These are phyloP conservation scores for Sinocyclocheilus maitianheensis DNA, from an alignment of 2,113 vertebrate species.

Conservation along the genomic window DNA sequence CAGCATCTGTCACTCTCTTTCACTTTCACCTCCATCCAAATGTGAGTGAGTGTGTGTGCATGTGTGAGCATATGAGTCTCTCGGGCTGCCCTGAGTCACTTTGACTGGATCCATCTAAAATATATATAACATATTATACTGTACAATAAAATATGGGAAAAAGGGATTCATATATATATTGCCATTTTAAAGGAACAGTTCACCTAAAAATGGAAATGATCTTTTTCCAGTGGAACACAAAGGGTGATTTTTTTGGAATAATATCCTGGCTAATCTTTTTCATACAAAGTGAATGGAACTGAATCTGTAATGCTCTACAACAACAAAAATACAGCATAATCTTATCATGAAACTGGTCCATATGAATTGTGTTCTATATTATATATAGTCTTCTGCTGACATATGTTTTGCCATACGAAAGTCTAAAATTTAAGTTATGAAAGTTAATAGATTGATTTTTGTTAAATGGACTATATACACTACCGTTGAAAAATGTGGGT, in stretches of 20 bases:
- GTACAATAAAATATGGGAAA: background rate
- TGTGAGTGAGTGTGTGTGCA: background rate
- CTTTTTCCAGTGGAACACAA: background rate
- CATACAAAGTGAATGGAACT: background rate
- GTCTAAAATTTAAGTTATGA: background rate
- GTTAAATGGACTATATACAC: background rate
- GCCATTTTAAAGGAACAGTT: background rate
- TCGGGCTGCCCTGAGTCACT: background rate
- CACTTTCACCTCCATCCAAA: conserved; percentile 32
- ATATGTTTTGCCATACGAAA: background rate
- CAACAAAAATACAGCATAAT: background rate
- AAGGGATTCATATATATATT: background rate
- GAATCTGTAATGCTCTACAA: background rate
- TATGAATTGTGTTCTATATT: background rate
- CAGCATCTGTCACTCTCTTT: conserved; percentile 34
- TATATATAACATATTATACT: background rate
- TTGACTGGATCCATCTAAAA: background rate
- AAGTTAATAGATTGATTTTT: background rate
- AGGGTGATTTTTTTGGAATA: background rate
- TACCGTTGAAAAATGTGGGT: background rate
- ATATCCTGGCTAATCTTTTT: background rate
- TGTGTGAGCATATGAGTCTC: conserved; percentile 35
- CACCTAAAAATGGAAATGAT: fast-evolving
- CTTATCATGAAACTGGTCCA: background rate
- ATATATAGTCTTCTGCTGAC: background rate